phyloP scores from a whole-genome alignment of 30 jellyfish, hydroid and myxozoan genomes.

The Hydra vulgaris region DNA sequence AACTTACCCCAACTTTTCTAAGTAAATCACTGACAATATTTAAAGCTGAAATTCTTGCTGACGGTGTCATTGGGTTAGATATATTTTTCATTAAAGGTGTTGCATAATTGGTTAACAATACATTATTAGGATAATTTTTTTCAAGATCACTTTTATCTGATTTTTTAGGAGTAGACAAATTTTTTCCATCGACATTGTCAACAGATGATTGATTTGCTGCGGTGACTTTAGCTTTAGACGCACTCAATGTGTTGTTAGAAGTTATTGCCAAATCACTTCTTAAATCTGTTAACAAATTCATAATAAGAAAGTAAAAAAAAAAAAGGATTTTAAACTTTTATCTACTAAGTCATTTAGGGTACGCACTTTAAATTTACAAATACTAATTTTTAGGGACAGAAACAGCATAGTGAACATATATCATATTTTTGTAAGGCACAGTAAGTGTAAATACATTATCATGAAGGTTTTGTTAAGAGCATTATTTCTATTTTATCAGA shows the following conservation, averaged over 20 bases:
- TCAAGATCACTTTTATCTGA: constrained; percentile 4
- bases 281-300: constrained; percentile 32
- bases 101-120: neutral
- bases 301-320: neutral
- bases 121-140: constrained; percentile 3
- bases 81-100: constrained; percentile 1
- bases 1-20: constrained; percentile 95
- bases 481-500: no score
- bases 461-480: no score
- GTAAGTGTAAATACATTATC: no score
- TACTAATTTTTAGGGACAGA: no score
- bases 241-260: constrained; percentile 37
- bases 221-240: constrained; percentile 7
- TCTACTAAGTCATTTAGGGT: no score
- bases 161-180: constrained; percentile 13
- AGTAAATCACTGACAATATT: constrained; percentile 90
- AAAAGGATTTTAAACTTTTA: no score
- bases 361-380: no score
- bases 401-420: no score
- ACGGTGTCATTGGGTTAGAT: constrained; percentile 59
- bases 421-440: no score
- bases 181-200: constrained; percentile 7
- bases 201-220: neutral
- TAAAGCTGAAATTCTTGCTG: constrained; percentile 94
- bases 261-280: constrained; percentile 84